Conservation (phyloP, 2,113 vertebrate genomes). For the Oryzias curvinotus region DNA sequence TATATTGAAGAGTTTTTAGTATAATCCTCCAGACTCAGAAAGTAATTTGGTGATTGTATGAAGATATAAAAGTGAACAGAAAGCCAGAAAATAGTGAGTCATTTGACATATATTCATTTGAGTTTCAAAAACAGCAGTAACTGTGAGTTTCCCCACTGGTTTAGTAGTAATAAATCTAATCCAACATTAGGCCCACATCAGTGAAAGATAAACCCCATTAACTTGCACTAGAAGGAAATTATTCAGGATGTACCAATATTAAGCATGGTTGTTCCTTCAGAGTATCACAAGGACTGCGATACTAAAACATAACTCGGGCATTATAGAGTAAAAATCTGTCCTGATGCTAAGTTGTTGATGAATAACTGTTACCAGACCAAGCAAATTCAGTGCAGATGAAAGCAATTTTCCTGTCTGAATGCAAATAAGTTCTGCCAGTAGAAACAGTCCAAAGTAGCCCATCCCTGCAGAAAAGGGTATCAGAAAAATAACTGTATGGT, state of each 20-base stretch:
- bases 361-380: conserved; percentile 44
- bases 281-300: conserved; percentile 10
- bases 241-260: conserved; percentile 24
- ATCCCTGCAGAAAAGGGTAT: conserved; percentile 44
- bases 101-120: not conserved
- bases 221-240: conserved; percentile 22
- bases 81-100: no score
- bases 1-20: no score
- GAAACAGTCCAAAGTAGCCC: conserved; percentile 30
- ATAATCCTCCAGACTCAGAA: no score
- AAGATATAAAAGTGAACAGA: no score
- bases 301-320: conserved; percentile 32
- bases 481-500: conserved; percentile 42
- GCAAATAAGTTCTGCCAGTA: conserved; percentile 21
- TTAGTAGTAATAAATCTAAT: not conserved
- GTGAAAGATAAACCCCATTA: conserved; percentile 38
- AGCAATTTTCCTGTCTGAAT: conserved; percentile 31
- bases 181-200: conserved; percentile 18
- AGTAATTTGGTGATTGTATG: no score
- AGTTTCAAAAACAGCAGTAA: not conserved
- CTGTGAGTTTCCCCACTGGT: not conserved
- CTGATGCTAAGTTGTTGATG: conserved; percentile 35
- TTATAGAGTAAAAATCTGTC: conserved; percentile 30
- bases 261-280: conserved; percentile 34
- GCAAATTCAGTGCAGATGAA: conserved; percentile 26